Base-by-base conservation (phyloP, 2,113 vertebrate genomes). In the Zosterops borbonicus region DNA sequence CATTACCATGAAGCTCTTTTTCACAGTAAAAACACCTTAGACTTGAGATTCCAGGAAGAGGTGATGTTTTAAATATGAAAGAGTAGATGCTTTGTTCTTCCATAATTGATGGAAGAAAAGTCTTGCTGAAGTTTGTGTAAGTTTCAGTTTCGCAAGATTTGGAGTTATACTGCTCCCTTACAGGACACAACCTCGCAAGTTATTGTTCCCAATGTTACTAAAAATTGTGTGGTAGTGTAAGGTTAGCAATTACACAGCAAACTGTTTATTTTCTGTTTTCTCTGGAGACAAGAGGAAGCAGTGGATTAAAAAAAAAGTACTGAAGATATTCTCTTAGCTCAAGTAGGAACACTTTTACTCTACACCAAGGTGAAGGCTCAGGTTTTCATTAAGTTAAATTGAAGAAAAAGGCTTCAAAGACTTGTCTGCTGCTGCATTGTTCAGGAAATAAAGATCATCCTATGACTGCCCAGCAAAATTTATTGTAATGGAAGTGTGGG, bases 31-130 rank as follows among this genome's bases (percentile, higher is more conserved):
- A 96, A 90, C 59, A 80, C 44, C 56, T 81, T 63, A 83, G 64
- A 67, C 60, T 68, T 94, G 52, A 53, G 88, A 95, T 92, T 94
- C 86, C 60, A 94, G 90, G 73, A 89, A 90, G 44, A 86, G 25
- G 59, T 67, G 52, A 69, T 82, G 76, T 92, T 91, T 92, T 53
- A 47, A 70, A 63, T 86, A 39, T 82, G 62, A 87, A 87, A 95
- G 83, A 92, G 42, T 88, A 92, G 90, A 65, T 78, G 44, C 44
- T 96, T 95, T 96, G 80, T 92, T 92, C 49, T 90, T 91, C 46
- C 49, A 14, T 64, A 90, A 83, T 68, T 88, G 90, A 59, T 37
- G 27, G 59, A 81, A 92, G 46, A 74, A 95, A 95, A 90, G 42
- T 81, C 58, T 90, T 39, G 44, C 79, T 92, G 74, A 92, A 75